Evolutionary conservation across 2,113 vertebrate genomes (phyloP), one percentile per base, ranked within the genome.

Genomic region (Microcebus griseorufus): DNA sequence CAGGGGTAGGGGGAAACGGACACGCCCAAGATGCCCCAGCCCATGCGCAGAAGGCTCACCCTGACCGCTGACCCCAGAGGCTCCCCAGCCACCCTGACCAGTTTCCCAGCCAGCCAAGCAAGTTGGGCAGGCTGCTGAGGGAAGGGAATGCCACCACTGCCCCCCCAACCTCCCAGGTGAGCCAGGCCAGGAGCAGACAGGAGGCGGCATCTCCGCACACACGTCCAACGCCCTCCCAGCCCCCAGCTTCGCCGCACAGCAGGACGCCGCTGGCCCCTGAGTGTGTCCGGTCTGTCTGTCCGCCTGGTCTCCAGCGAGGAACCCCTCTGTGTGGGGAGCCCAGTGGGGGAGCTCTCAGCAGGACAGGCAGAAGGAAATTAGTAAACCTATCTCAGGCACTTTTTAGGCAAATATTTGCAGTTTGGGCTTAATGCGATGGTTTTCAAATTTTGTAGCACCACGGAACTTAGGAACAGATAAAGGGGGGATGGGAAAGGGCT

Each of bases 21-120:
- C 53, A 14, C 0, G 0, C 13, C 55, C 34, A 25, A 37, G 60
- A 23, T 1, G 42, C 9, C 9, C 9, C 9, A 9, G 45, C 23
- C 20, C 12, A 65, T 20, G 42, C 62, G 39, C 6, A n/a, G 45
- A 69, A 42, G 27, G 45, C n/a, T 58, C 53, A 11, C 25, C 25
- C 12, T 3, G 72, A 64, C 5, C 62, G 48, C 86, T 78, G 53
- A 9, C 22, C 27, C 25, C 25, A 11, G 45, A 34, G 79, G 64
- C 32, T 75, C 81, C 55, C 65, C 29, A 18, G 70, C 6, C n/a
- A 62, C 32, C 53, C 45, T 34, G 37, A 42, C 27, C 5, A 22
- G 60, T 29, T 12, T 58, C 78, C 60, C 7, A 5, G n/a, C 62
- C 6, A 32, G 45, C 39, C 23, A 9, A 64, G 55, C 39, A 39